phyloP scores from a whole-genome alignment of 2,113 vertebrate species.

The Parus major region DNA sequence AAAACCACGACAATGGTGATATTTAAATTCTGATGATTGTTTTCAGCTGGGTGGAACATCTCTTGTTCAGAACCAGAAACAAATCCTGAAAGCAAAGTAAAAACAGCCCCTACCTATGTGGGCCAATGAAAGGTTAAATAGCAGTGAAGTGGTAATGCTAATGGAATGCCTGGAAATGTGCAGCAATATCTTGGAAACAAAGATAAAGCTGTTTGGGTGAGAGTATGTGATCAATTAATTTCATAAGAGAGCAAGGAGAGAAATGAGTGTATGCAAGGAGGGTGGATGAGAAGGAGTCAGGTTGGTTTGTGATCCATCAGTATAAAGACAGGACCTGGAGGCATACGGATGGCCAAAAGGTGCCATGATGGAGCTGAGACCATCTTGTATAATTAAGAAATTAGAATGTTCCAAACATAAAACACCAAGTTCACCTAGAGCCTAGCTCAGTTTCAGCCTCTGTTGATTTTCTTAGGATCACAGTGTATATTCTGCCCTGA shows the following conservation, averaged over 20 bases:
- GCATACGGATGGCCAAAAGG: background rate
- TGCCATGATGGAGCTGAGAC: background rate
- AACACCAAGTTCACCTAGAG: background rate
- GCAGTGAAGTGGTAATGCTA: background rate
- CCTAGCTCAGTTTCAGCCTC: background rate
- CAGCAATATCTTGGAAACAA: background rate
- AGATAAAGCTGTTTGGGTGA: background rate
- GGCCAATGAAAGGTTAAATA: background rate
- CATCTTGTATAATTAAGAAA: background rate
- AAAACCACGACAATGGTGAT: no score
- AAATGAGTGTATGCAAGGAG: background rate
- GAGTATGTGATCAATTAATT: background rate
- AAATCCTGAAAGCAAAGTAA: background rate
- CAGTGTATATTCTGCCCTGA: background rate
- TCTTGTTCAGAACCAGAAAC: background rate
- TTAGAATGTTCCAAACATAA: background rate
- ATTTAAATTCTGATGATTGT: background rate
- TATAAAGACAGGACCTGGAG: background rate
- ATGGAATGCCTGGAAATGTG: background rate
- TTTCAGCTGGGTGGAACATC: background rate
- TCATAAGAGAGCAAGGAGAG: background rate
- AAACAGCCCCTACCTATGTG: background rate
- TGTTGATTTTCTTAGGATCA: background rate
- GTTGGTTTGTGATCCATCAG: background rate
- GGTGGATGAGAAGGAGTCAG: background rate